These are phyloP conservation scores for Melanotaenia duboulayi DNA, from an alignment of 2,113 vertebrate species.

Conservation along the genomic window DNA sequence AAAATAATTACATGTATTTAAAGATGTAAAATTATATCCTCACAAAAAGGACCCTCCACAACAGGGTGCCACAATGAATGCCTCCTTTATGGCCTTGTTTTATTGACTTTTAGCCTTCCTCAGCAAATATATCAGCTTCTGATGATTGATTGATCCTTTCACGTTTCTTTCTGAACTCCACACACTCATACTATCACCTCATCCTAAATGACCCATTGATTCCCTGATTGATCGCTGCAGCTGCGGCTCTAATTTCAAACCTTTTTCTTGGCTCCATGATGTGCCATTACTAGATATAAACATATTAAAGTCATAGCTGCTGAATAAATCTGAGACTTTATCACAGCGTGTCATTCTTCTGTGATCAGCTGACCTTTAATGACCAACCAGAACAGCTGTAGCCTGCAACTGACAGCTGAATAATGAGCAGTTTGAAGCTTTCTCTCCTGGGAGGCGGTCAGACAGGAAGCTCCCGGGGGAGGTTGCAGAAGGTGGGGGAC, in stretches of 20 bases:
- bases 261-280: not conserved
- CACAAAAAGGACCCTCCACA: not conserved
- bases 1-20: not conserved
- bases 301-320: not conserved
- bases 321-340: not conserved
- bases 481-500: not conserved
- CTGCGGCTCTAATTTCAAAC: not conserved
- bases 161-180: not conserved
- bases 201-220: not conserved
- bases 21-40: not conserved
- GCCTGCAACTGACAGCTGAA: slow-evolving; percentile 8
- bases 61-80: not conserved
- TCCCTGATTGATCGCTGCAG: not conserved
- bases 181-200: not conserved
- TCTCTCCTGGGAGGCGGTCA: slow-evolving; percentile 6
- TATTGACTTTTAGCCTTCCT: not conserved
- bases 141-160: not conserved
- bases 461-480: slow-evolving; percentile 18
- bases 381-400: slow-evolving; percentile 9
- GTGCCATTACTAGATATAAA: not conserved
- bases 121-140: not conserved
- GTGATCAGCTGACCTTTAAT: slow-evolving; percentile 4
- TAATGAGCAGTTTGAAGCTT: slow-evolving; percentile 1
- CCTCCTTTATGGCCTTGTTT: not conserved
- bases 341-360: not conserved